Conservation (phyloP, 2,113 vertebrate genomes). For the Emydura subglobosa region DNA sequence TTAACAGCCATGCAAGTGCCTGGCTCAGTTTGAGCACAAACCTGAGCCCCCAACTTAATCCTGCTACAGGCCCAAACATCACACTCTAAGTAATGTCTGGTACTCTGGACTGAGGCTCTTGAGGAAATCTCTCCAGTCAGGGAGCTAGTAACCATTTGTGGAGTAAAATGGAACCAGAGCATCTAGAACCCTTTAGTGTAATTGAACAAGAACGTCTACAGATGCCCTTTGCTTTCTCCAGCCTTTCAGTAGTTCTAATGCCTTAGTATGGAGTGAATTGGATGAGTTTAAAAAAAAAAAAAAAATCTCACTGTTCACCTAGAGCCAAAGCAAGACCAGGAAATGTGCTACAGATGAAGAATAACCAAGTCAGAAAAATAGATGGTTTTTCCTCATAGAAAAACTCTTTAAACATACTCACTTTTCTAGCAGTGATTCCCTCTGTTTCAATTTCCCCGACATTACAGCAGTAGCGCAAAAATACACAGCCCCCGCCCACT, state of each 20-base stretch:
- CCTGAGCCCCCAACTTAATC: not conserved
- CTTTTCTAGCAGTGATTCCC: not conserved
- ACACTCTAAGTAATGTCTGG: not conserved
- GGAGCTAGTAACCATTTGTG: not conserved
- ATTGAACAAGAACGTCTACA: not conserved
- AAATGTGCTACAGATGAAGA: not conserved
- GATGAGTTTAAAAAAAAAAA: not conserved
- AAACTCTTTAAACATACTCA: not conserved
- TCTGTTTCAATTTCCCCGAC: not conserved
- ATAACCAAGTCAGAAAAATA: not conserved
- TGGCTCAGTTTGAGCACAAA: not conserved
- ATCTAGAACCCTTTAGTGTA: not conserved
- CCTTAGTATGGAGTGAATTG: not conserved
- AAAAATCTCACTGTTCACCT: not conserved
- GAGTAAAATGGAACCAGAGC: not conserved
- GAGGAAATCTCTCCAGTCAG: not conserved
- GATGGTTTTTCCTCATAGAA: not conserved
- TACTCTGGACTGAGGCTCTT: not conserved
- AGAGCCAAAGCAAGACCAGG: not conserved
- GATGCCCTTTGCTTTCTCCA: not conserved
- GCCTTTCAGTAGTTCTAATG: not conserved
- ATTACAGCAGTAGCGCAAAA: not conserved
- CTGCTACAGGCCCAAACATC: not conserved
- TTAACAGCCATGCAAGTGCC: not conserved
- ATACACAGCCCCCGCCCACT: not conserved